Base-by-base conservation (phyloP, 1,140 invertebrate species). In the Pissodes strobi region DNA sequence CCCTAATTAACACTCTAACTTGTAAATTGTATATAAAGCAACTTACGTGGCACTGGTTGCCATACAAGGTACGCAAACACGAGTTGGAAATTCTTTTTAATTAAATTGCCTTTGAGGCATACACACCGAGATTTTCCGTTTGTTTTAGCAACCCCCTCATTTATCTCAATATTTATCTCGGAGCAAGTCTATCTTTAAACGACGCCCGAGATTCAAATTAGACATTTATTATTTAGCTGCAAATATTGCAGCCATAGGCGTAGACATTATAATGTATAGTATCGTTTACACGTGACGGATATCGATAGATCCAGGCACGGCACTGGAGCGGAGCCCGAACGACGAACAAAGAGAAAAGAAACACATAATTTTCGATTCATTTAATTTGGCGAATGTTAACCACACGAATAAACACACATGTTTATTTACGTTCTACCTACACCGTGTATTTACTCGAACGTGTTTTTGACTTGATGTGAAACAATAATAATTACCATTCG, bases 151-250 rank as follows among this genome's bases (percentile, higher is more conserved):
- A 43, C 9, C 37, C 53, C 53, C 37, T 39, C 53, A 56, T 56
- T 56, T 41, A 56, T 56, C 21, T 25, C 37, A 56, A 41, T 56
- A 56, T 56, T 56, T 56, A 43, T 56, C 38, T 18, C 10, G n/a
- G 15, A 4, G 38, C 10, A 18, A 12, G 2, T 3, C 4, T 23
- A 4, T 27, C 45, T 23, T 48, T 10, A 55, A 38, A 55, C 52
- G 38, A 21, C 45, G 39, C 46, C 23, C n/a, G 48, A 19, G 46
- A 62, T 39, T 62, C 59, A 62, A 53, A 62, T 62, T 62, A 62
- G 59, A 52, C 59, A 62, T 62, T 62, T 62, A 62, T 62, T 62
- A 62, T 62, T 62, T 62, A 62, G 46, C 53, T 62, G 59, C 53
- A 62, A 62, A 62, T 62, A 62, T n/a, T n/a, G n/a, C n/a, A n/a